Percentiles rank a stretch among this genome's conserved stretches.
phyloP scores from a whole-genome alignment of 2,888 invertebrate genomes.

The Biston stratarius region DNA sequence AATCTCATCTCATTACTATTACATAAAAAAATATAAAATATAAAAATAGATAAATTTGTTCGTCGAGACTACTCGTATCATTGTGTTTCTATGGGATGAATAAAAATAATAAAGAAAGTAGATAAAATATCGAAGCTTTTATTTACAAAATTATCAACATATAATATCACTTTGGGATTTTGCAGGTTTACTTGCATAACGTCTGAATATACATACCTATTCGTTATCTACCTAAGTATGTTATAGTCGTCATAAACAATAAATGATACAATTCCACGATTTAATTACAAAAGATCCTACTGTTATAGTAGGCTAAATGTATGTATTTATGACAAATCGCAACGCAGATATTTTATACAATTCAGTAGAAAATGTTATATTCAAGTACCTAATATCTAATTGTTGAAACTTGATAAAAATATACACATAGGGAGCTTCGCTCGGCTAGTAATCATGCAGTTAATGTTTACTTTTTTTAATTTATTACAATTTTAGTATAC shows the following conservation, averaged over 20 bases:
- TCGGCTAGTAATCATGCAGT: conserved; percentile 21
- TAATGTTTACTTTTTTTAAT: not conserved
- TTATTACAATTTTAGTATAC: not conserved
- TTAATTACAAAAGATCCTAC: conserved; percentile 34
- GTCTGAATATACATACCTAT: conserved; percentile 79
- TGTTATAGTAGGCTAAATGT: conserved; percentile 43
- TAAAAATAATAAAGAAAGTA: conserved; percentile 51
- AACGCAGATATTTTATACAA: conserved; percentile 34
- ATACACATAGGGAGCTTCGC: conserved; percentile 29
- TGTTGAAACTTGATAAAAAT: conserved; percentile 21
- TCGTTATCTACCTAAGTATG: conserved; percentile 48
- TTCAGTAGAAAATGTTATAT: conserved; percentile 35
- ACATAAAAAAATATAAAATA: no score
- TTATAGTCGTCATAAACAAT: conserved; percentile 72
- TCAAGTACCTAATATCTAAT: conserved; percentile 26
- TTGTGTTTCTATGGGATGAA: conserved; percentile 4
- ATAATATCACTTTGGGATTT: conserved; percentile 86
- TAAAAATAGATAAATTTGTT: no score
- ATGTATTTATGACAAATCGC: conserved; percentile 45
- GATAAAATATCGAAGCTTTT: conserved; percentile 85
- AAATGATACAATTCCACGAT: conserved; percentile 75
- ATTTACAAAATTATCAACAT: conserved; percentile 86
- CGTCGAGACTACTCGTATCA: not conserved
- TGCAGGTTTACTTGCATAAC: conserved; percentile 84
- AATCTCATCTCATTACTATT: no score